Evolutionary conservation across 1,140 invertebrate species (phyloP).

Genomic region (Drosophila grimshawi): DNA sequence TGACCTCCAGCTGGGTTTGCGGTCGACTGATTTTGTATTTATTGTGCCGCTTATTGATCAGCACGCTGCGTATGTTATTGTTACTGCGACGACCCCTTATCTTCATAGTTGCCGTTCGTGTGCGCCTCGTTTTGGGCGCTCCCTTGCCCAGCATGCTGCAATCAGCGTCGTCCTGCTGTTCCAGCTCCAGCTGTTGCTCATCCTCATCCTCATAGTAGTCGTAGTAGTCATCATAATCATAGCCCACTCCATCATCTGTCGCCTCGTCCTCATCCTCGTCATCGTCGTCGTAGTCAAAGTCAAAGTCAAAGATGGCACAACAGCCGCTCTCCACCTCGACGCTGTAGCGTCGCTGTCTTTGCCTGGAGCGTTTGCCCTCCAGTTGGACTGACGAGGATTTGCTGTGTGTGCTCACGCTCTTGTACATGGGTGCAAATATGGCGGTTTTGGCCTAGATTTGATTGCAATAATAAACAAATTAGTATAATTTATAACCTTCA

Average conservation of each 20-base stretch:
- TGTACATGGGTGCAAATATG: slow-evolving; percentile 72
- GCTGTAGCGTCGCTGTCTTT: slow-evolving; percentile 62
- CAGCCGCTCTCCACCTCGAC: slow-evolving; percentile 66
- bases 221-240: slow-evolving; percentile 75
- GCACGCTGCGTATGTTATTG: slow-evolving; percentile 80
- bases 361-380: slow-evolving; percentile 57
- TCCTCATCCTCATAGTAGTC: slow-evolving; percentile 72
- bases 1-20: slow-evolving; percentile 81
- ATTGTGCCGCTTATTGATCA: slow-evolving; percentile 81
- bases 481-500: neutral
- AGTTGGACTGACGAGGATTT: slow-evolving; percentile 27
- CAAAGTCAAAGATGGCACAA: slow-evolving; percentile 80
- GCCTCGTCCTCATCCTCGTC: slow-evolving; percentile 67
- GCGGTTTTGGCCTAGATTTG: slow-evolving; percentile 71
- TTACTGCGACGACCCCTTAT: slow-evolving; percentile 61
- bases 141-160: slow-evolving; percentile 70
- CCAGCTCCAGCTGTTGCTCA: slow-evolving; percentile 44
- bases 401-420: slow-evolving; percentile 68
- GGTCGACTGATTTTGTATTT: slow-evolving; percentile 81
- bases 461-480: slow-evolving; percentile 4
- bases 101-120: slow-evolving; percentile 46
- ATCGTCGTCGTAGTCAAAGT: slow-evolving; percentile 73
- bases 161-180: slow-evolving; percentile 63
- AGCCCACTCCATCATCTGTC: slow-evolving; percentile 58
- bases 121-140: slow-evolving; percentile 24